Evolutionary conservation across 1,140 invertebrate species (phyloP).

Genomic region (Antheraea mylitta): DNA sequence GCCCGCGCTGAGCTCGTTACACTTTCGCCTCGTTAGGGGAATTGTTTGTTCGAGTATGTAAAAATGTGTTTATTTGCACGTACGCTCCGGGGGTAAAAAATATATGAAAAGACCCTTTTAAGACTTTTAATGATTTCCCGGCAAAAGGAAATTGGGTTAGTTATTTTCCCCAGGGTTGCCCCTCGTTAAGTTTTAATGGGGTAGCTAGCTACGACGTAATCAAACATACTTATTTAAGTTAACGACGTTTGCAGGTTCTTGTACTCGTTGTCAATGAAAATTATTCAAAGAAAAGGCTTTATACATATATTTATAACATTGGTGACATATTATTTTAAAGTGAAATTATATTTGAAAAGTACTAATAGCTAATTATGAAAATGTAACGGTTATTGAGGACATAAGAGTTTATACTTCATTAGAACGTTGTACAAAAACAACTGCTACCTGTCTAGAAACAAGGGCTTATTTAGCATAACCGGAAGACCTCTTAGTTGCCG

Average conservation of each 20-base stretch:
- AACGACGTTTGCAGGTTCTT: slow-evolving; percentile 60
- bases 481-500: slow-evolving; percentile 25
- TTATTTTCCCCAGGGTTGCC: slow-evolving; percentile 76
- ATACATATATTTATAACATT: neutral
- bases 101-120: slow-evolving; percentile 79
- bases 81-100: slow-evolving; percentile 74
- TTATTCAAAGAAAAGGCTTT: slow-evolving; percentile 20
- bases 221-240: slow-evolving; percentile 77
- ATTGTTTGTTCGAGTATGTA: slow-evolving; percentile 79
- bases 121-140: slow-evolving; percentile 79
- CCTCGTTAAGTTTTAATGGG: slow-evolving; percentile 79
- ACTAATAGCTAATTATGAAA: neutral
- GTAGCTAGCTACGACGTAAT: slow-evolving; percentile 77
- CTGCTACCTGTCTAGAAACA: slow-evolving; percentile 44
- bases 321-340: neutral
- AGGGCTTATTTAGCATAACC: slow-evolving; percentile 32
- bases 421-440: neutral
- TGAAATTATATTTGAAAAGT: neutral
- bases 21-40: slow-evolving; percentile 71
- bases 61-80: slow-evolving; percentile 79
- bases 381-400: neutral
- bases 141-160: slow-evolving; percentile 78
- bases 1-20: slow-evolving; percentile 57
- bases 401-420: neutral
- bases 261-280: slow-evolving; percentile 68